Evolutionary conservation across 2,888 invertebrate genomes (phyloP).

Genomic region (Xylocampa areola): DNA sequence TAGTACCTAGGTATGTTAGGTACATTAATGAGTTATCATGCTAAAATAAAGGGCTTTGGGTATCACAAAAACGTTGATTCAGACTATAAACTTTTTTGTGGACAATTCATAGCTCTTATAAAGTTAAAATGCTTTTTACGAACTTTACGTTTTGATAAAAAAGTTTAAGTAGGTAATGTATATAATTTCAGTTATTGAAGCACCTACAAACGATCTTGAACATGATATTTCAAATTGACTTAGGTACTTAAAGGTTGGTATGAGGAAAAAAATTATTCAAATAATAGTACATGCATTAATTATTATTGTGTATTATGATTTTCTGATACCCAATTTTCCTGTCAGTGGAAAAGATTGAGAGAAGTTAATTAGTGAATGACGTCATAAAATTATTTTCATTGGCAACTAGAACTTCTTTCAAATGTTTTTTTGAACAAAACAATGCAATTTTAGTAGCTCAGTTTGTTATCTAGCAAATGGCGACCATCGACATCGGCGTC

Average conservation of each 20-base stretch:
- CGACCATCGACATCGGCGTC: slow-evolving; percentile 54
- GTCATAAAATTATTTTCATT: too few relatives aligned
- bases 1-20: neutral
- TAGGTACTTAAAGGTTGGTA: too few relatives aligned
- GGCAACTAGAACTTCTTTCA: too few relatives aligned
- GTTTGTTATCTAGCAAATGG: slow-evolving; percentile 49
- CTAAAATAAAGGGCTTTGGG: slow-evolving; percentile 19
- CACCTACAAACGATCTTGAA: slow-evolving; percentile 20
- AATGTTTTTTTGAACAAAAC: too few relatives aligned
- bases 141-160: slow-evolving; percentile 35
- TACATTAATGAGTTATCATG: neutral
- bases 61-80: slow-evolving; percentile 11
- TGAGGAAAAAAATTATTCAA: too few relatives aligned
- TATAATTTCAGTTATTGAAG: slow-evolving; percentile 13
- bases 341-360: too few relatives aligned
- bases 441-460: slow-evolving; percentile 28
- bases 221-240: too few relatives aligned
- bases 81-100: slow-evolving; percentile 36
- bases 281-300: too few relatives aligned
- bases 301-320: too few relatives aligned
- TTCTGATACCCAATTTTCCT: too few relatives aligned
- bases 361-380: too few relatives aligned
- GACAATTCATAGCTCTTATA: slow-evolving; percentile 30
- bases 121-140: slow-evolving; percentile 33
- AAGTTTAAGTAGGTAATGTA: slow-evolving; percentile 1